Base-by-base conservation (phyloP, 2,888 invertebrate genomes). In the Operophtera brumata region DNA sequence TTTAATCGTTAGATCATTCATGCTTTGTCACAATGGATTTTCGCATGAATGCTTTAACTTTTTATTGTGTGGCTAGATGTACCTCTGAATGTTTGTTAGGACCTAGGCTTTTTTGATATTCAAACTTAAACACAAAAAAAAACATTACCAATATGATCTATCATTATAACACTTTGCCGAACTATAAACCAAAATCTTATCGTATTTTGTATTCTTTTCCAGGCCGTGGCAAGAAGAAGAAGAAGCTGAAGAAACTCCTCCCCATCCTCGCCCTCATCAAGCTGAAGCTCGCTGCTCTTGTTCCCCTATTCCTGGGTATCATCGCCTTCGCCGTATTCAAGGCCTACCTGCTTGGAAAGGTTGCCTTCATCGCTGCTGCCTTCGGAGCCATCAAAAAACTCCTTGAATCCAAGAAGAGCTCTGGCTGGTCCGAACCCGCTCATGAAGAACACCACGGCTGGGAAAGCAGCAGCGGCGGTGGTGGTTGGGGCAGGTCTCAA, bases 291-390 rank as follows among this genome's bases (percentile, higher is more conserved):
- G 93, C 94, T 40, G 93, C 94, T 10, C 91, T 96, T 53, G 91
- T 95, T 61, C 96, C 96, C 2, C 82, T 96, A 62, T 93, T 94
- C 71, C 92, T 96, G 40, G 96, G 88, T 40, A 89, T 90, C 78
- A 92, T 96, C 63, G 96, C 95, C 28, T 91, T 96, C 57, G 91
- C 96, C 26, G 94, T 96, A 45, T 94, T 96, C 91, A 96, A 96
- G 90, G 96, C 96, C 7, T 92, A 95, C 76, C 88, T 96, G 54
- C 92, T 96, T 63, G 96, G 95, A 69, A 96, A 96, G 90, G 92
- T 96, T 65, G 96, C 96, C 0, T 92, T 96, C 66, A 91, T 96
- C 66, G 92, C 96, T 61, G 93, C 95, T 43, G 93, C 93, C 48
- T 92, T 96, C 61, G 93, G 95, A 56, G 90, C 84, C 1, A 57